Base-by-base conservation (phyloP, 2,888 invertebrate species). In the Drosophila neoperkinsi region DNA sequence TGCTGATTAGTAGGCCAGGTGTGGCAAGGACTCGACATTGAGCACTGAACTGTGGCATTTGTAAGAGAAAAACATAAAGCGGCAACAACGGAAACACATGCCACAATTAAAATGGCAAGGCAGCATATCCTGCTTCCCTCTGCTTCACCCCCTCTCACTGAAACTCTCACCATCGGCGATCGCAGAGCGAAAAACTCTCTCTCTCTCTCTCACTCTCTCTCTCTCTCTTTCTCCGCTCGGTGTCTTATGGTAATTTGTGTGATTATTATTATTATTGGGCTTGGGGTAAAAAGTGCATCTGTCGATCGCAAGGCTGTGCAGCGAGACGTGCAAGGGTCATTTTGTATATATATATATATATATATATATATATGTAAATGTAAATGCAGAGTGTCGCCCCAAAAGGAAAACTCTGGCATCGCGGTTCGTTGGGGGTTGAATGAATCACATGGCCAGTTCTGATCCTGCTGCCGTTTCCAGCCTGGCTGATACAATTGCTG, bases 181-280 rank as follows among this genome's bases (percentile, higher is more conserved):
- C 69, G 28, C 25, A 25, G 10, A 33, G 30, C 51, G 31, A 21
- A n/a, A 6, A 33, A 25, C 52, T 38, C 50, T 49, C 25, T 25
- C 7, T 46, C 25, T 21, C 34, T 21, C 46, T 13, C 13, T 25
- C 5, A 4, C 21, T 41, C 43, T 21, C 25, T 43, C 21, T 11
- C 5, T 21, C 21, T 21, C 41, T n/a, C 60, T 49, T 52, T 59
- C 64, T 33, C 52, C 41, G n/a, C 52, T 51, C 25, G 52, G 71
- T 86, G 87, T 84, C 90, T 77, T 90, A 86, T 86, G 90, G 91
- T 90, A 86, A 90, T 86, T 89, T 90, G 71, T 68, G 79, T 85
- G 75, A 80, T 77, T 76, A 90, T 86, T 77, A 71, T 77, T 46
- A 46, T 46, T 46, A 16, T 25, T 25, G 7, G 16, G 74, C 70